Evolutionary conservation across 2,888 invertebrate genomes (phyloP).

Genomic region (Pollenia angustigena): DNA sequence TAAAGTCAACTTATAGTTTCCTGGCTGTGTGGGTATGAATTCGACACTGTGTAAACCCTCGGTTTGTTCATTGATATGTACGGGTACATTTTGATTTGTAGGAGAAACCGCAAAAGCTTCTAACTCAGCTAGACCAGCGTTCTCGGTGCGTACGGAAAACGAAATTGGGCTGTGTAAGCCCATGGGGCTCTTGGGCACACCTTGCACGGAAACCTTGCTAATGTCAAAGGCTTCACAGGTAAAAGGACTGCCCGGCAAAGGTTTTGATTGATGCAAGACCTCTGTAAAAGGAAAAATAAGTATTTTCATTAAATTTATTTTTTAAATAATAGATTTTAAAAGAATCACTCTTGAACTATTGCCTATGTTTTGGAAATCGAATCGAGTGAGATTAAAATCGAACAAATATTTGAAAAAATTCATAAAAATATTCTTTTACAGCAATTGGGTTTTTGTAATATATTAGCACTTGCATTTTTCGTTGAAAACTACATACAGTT

Average conservation of each 20-base stretch:
- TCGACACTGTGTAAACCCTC: slow-evolving; percentile 90
- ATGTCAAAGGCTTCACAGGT: slow-evolving; percentile 96
- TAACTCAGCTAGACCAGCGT: slow-evolving; percentile 93
- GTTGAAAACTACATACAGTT: too few species aligned
- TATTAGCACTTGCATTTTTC: too few species aligned
- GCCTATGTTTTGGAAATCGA: too few species aligned
- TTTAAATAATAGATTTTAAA: neutral
- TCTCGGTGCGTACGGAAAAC: slow-evolving; percentile 93
- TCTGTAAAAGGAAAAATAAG: slow-evolving; percentile 86
- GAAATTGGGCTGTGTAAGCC: slow-evolving; percentile 93
- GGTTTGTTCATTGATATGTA: slow-evolving; percentile 90
- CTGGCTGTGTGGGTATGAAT: slow-evolving; percentile 93
- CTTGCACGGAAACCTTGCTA: slow-evolving; percentile 91
- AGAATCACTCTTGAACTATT: too few species aligned
- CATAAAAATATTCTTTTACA: too few species aligned
- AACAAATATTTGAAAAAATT: too few species aligned
- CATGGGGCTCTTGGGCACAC: slow-evolving; percentile 90
- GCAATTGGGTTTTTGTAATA: too few species aligned
- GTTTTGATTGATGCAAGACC: slow-evolving; percentile 94
- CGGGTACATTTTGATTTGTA: slow-evolving; percentile 91
- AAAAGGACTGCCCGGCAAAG: slow-evolving; percentile 96
- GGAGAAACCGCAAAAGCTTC: slow-evolving; percentile 95
- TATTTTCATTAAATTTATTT: neutral
- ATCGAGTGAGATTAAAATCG: too few species aligned
- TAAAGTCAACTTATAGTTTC: slow-evolving; percentile 87